phyloP scores from a whole-genome alignment of 2,888 invertebrate species.

The Drosophila nr. medialis region DNA sequence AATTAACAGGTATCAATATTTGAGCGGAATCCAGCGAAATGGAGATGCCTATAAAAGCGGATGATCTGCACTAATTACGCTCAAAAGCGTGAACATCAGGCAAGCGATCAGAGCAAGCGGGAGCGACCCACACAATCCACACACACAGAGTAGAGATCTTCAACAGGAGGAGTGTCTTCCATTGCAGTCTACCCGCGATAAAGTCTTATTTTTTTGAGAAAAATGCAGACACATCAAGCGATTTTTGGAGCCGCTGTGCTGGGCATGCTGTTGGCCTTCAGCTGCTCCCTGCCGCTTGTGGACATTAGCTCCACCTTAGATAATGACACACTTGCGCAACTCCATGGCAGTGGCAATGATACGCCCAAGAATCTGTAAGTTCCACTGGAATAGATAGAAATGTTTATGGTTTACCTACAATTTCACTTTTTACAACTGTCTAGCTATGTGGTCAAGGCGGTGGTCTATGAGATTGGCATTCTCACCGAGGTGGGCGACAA shows the following conservation, averaged over 20 bases:
- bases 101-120: constrained; percentile 43
- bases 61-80: constrained; percentile 67
- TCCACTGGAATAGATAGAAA: too few relatives aligned
- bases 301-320: constrained; percentile 76
- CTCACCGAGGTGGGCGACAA: constrained; percentile 86
- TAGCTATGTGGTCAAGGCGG: constrained; percentile 87
- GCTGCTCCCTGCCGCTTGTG: constrained; percentile 76
- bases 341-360: constrained; percentile 76
- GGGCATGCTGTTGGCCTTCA: constrained; percentile 68
- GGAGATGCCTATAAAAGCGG: constrained; percentile 63
- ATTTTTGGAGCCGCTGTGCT: constrained; percentile 70
- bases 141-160: not conserved
- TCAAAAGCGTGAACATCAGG: constrained; percentile 67
- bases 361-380: constrained; percentile 83
- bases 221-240: constrained; percentile 66
- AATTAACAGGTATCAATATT: constrained; percentile 77
- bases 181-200: not conserved
- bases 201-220: not conserved
- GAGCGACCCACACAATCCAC: not conserved
- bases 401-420: not conserved
- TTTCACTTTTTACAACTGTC: not conserved
- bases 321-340: constrained; percentile 80
- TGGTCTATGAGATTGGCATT: constrained; percentile 87
- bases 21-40: constrained; percentile 58
- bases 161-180: constrained; percentile 11